phyloP scores from a whole-genome alignment of 2,888 invertebrate genomes.

The Mesorhabditis belari region DNA sequence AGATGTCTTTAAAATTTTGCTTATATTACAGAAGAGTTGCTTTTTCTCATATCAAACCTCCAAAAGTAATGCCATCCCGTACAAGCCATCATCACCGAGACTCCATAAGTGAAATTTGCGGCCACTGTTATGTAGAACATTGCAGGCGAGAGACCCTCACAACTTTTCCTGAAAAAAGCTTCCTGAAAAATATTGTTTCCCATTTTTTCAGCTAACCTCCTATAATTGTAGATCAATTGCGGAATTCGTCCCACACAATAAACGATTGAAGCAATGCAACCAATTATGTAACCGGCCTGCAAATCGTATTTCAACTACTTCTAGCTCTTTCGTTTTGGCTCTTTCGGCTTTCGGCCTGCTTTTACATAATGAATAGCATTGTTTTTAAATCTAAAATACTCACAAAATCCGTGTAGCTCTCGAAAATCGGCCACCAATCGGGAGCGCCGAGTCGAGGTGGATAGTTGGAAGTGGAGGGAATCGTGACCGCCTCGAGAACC shows the following conservation, averaged over 20 bases:
- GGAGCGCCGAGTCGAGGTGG: neutral
- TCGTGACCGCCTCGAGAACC: neutral
- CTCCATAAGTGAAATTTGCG: constrained; percentile 51
- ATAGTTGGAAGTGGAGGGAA: neutral
- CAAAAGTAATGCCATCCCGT: constrained; percentile 31
- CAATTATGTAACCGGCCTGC: constrained; percentile 39
- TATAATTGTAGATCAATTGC: constrained; percentile 36
- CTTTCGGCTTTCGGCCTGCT: too few species aligned
- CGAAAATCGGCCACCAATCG: constrained; percentile 25
- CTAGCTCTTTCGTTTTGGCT: too few species aligned
- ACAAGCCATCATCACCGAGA: constrained; percentile 43
- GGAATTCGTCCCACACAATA: constrained; percentile 45
- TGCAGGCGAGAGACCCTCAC: constrained; percentile 40
- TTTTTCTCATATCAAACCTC: too few species aligned
- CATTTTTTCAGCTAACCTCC: too few species aligned
- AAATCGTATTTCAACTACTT: too few species aligned
- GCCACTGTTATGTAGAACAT: constrained; percentile 44
- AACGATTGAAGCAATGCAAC: constrained; percentile 39
- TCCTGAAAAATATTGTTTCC: too few species aligned
- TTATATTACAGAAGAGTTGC: too few species aligned
- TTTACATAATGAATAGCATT: too few species aligned
- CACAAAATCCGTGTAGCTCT: constrained; percentile 25
- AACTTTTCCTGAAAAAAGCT: constrained; percentile 20
- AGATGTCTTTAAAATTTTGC: too few species aligned
- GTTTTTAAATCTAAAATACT: too few species aligned